Evolutionary conservation across 1,140 invertebrate genomes (phyloP), one percentile per base, ranked within the genome.

Genomic region (Tigriopus japonicus): DNA sequence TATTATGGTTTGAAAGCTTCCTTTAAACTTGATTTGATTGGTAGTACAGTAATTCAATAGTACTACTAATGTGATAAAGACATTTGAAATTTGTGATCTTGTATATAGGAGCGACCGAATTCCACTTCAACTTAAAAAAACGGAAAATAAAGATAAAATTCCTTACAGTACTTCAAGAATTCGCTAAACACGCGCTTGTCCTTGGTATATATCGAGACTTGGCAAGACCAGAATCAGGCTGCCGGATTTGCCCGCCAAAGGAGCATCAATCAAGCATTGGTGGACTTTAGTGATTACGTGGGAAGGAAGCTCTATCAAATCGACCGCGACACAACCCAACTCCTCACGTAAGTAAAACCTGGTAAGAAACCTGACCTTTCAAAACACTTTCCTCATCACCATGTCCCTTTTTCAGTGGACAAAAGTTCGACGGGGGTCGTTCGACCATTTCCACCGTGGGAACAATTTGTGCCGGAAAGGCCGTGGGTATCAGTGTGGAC

Each of bases 201-300:
- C 12, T 82, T 97, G 63, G 86, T 93, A 43, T 96, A 96, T 73
- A 84, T 95, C 71, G 92, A 97, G 77, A 90, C 90, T 52, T 97
- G 92, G 92, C 84, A 85, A 69, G 83, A 83, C 52, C 80, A 79
- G 21, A 88, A 95, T 72, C 84, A 91, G 69, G 85, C 85, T 13
- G 79, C 81, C 60, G 82, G 81, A 69, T 83, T 86, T 70, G 87
- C 94, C 69, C 41, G 42, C 14, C 41, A 52, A 17, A 52, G 19
- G 14, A 28, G 49, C 42, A 87, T 91, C 67, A 81, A 82, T 41
- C 77, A 81, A 66, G 86, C 87, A 59, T 78, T 97, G 68, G 79
- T 82, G 63, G 86, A 84, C 71, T 90, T 97, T 71, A 87, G 87
- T 70, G 84, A 88, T 69, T 94, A 92, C 73, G 84, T 84, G 52